phyloP scores from a whole-genome alignment of 2,888 invertebrate species.

The Epicampocera succincta region DNA sequence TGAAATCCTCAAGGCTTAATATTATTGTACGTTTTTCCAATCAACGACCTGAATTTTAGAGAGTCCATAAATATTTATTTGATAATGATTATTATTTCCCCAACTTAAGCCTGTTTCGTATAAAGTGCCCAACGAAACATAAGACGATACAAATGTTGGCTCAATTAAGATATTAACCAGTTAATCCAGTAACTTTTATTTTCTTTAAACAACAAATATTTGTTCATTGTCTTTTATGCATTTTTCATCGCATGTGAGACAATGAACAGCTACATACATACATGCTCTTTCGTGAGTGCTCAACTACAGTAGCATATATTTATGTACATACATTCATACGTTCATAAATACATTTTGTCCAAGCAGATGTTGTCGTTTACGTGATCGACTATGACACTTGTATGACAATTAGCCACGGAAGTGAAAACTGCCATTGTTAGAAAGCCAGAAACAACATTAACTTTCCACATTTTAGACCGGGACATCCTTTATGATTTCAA shows the following conservation, averaged over 20 bases:
- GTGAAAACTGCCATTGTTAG: constrained; percentile 56
- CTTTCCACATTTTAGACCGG: constrained; percentile 45
- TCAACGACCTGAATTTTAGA: too few species aligned
- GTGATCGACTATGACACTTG: constrained; percentile 23
- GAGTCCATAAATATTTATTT: too few species aligned
- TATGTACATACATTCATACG: background rate
- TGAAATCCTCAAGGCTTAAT: too few species aligned
- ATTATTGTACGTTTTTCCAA: too few species aligned
- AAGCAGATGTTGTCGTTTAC: constrained; percentile 10
- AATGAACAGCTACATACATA: background rate
- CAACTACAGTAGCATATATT: background rate
- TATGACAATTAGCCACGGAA: constrained; percentile 64
- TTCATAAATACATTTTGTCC: background rate
- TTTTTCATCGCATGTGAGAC: background rate
- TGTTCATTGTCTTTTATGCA: background rate
- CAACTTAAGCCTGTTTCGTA: background rate
- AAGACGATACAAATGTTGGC: background rate
- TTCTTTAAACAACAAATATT: constrained; percentile 16
- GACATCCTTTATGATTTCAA: constrained; percentile 43
- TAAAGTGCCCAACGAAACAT: background rate
- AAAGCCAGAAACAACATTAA: constrained; percentile 29
- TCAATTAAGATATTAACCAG: constrained; percentile 24
- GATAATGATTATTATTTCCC: too few species aligned
- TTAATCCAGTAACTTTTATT: constrained; percentile 42
- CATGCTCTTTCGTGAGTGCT: background rate